phyloP scores from a whole-genome alignment of 2,113 vertebrate species.

The Salvelinus alpinus region DNA sequence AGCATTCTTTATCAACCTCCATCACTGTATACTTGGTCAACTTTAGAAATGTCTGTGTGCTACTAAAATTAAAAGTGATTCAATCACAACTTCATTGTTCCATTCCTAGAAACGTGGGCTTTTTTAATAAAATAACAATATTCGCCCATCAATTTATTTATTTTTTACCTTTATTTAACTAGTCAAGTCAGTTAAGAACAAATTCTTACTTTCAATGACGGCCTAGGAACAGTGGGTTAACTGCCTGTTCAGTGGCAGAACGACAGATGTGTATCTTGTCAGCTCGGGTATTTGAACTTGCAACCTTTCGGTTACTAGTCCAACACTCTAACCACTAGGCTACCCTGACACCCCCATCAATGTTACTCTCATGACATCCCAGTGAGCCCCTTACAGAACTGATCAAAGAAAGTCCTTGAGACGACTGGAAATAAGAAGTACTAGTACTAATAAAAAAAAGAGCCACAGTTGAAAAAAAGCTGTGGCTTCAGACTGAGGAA shows the following conservation, averaged over 20 bases:
- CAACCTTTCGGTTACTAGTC: no score
- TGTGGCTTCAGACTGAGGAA: not conserved
- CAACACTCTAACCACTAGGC: no score
- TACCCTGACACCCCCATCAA: not conserved
- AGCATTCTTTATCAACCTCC: no score
- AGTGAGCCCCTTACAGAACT: not conserved
- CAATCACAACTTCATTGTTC: not conserved
- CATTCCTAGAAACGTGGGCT: not conserved
- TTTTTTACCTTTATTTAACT: no score
- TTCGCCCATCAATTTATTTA: no score
- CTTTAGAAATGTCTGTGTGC: not conserved
- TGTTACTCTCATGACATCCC: not conserved
- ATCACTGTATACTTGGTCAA: no score
- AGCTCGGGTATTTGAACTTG: no score
- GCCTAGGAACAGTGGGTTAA: no score
- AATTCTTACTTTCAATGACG: no score
- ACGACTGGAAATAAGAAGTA: conserved; percentile 15
- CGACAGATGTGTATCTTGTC: no score
- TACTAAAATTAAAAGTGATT: not conserved
- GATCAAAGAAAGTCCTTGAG: conserved; percentile 23
- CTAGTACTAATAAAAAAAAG: not conserved
- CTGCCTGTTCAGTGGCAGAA: no score
- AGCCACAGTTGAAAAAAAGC: not conserved
- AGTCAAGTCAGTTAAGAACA: no score
- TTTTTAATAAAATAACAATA: not conserved